Percentiles rank a stretch among this genome's conserved stretches.
phyloP scores from a whole-genome alignment of 2,888 invertebrate species.

The Macrophya annulata region DNA sequence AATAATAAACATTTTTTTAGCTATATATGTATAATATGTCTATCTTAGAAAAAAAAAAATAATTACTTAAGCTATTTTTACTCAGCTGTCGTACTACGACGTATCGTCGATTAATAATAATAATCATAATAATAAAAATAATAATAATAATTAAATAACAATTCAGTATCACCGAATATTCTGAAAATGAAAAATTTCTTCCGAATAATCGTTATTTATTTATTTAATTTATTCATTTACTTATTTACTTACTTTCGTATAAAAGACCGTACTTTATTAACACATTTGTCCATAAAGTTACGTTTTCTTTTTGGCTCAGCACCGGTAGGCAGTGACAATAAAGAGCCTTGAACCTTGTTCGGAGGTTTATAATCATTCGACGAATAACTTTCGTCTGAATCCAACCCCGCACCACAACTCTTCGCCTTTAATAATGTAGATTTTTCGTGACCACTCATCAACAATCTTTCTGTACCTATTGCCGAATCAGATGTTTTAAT shows the following conservation, averaged over 20 bases:
- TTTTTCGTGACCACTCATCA: constrained; percentile 61
- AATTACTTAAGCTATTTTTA: constrained; percentile 3
- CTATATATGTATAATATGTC: too few species aligned
- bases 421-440: constrained; percentile 71
- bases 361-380: constrained; percentile 69
- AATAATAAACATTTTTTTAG: not conserved
- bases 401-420: constrained; percentile 76
- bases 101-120: not conserved
- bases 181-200: constrained; percentile 21
- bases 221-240: constrained; percentile 14
- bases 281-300: constrained; percentile 87
- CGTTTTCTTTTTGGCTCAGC: constrained; percentile 86
- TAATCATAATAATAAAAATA: constrained; percentile 54
- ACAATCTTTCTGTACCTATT: constrained; percentile 6
- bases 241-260: constrained; percentile 70
- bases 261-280: constrained; percentile 74
- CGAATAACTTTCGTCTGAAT: constrained; percentile 69
- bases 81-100: constrained; percentile 25
- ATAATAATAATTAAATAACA: constrained; percentile 68
- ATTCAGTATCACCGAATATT: constrained; percentile 63
- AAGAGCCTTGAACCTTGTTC: constrained; percentile 79
- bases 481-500: not conserved
- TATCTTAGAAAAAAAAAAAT: not conserved
- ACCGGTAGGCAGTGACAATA: constrained; percentile 82
- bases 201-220: constrained; percentile 12